Base-by-base conservation (phyloP, 1,140 invertebrate genomes). In the Zophobas atratus region DNA sequence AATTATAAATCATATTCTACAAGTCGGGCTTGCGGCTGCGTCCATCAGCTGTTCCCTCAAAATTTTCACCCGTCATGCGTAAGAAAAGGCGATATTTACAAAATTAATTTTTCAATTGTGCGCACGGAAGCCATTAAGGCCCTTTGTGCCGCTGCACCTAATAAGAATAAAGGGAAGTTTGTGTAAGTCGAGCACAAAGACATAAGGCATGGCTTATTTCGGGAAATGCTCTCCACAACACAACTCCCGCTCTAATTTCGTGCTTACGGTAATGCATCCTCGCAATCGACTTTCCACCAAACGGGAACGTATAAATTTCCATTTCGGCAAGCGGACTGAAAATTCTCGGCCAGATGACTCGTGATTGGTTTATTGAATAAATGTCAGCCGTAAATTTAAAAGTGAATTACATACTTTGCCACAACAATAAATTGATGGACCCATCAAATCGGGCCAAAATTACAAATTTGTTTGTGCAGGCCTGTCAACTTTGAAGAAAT, bases 331-430 rank as follows among this genome's bases (percentile, higher is more conserved):
- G 20, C 49, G 49, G n/a, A 4, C 2, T 51, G n/a, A 51, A 51
- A 2, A 20, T 20, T 5, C n/a, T 41, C 20, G 6, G 38, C 41
- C 38, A 39, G 3, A 72, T 72, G 36, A 51, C 48, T 39, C 20
- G 55, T 56, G 49, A 73, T 73, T 73, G 71, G 36, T 73, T 72
- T 73, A 73, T 55, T 73, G 49, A 56, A 73, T 73, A 73, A 36
- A 73, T 20, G 51, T 56, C 71, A 73, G 38, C 38, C 46, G 71
- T 73, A 73, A 73, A 73, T 73, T 56, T 51, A 56, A 32, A 73
- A 49, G 46, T 72, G 32, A 72, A 72, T 72, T 49, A 35, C 48
- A 51, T 6, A 35, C 48, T 49, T 72, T 72, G 46, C 38, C 46
- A 33, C 39, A 73, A 56, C 49, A 55, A 71, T 71, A 48, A 73